Conservation (phyloP, 2,797 vertebrate species). For the Rhinogobio ventralis region DNA sequence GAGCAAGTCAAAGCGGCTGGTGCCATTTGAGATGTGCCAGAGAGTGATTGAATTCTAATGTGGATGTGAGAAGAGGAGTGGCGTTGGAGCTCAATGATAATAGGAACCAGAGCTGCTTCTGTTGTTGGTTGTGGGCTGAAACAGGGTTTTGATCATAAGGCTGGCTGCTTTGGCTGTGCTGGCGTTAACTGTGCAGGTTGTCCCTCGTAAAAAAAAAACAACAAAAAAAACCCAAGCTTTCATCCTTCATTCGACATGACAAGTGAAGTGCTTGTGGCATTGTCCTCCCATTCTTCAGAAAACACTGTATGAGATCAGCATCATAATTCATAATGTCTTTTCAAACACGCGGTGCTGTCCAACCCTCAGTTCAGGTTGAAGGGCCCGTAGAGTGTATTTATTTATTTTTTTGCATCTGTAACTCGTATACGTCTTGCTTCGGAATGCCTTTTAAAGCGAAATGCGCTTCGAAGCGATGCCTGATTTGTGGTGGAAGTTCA, state of each 20-base stretch:
- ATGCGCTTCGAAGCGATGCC: conserved; percentile 10
- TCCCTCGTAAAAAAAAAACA: conserved; percentile 6
- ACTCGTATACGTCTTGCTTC: conserved; percentile 28
- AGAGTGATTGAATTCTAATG: conserved; percentile 81
- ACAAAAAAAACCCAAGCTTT: conserved; percentile 50
- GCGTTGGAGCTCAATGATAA: conserved; percentile 75
- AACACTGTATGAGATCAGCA: conserved; percentile 70
- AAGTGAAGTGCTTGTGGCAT: conserved; percentile 61
- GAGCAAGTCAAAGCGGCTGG: conserved; percentile 77
- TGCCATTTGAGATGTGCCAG: conserved; percentile 80
- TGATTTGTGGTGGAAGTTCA: conserved; percentile 63
- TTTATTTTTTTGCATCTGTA: conserved; percentile 43
- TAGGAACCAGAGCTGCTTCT: conserved; percentile 82
- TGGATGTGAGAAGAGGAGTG: conserved; percentile 78
- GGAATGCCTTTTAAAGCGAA: conserved; percentile 27
- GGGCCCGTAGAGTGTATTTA: conserved; percentile 11
- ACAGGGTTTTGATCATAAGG: conserved; percentile 67
- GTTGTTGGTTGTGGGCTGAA: conserved; percentile 68
- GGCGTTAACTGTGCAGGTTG: conserved; percentile 63
- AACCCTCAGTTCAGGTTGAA: conserved; percentile 39
- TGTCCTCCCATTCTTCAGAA: conserved; percentile 59
- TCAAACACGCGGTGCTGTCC: conserved; percentile 3
- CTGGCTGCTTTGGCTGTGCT: conserved; percentile 60
- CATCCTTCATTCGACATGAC: conserved; percentile 68
- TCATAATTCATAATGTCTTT: conserved; percentile 66